Conservation (phyloP, 2,888 invertebrate genomes). For the Leptopterna dolabrata region DNA sequence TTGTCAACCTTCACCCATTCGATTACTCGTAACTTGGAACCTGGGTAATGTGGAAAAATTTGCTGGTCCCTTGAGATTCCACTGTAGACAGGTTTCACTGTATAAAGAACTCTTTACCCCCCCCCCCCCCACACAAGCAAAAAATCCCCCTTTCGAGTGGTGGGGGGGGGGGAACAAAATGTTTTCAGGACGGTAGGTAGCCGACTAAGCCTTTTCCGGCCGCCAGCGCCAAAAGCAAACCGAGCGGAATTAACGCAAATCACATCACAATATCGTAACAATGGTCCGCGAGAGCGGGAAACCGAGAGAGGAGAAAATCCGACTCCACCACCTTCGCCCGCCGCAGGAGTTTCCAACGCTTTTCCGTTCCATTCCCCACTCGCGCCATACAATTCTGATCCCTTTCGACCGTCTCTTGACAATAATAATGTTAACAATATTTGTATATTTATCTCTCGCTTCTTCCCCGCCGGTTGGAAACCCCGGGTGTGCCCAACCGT, state of each 20-base stretch:
- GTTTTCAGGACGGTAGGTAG: conserved; percentile 56
- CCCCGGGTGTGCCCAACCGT: background rate
- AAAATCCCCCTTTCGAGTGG: too few relatives aligned
- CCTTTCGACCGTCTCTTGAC: background rate
- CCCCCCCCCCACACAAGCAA: too few relatives aligned
- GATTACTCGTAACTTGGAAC: too few relatives aligned
- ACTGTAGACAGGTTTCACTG: too few relatives aligned
- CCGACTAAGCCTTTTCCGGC: conserved; percentile 50
- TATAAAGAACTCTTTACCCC: too few relatives aligned
- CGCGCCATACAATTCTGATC: background rate
- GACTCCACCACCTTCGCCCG: background rate
- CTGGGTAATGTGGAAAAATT: too few relatives aligned
- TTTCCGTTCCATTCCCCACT: conserved; percentile 13
- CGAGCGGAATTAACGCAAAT: conserved; percentile 58
- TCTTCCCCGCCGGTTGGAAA: background rate
- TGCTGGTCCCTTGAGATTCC: too few relatives aligned
- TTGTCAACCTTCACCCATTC: too few relatives aligned
- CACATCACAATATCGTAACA: conserved; percentile 60
- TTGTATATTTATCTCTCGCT: conserved; percentile 43
- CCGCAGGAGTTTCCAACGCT: conserved; percentile 8
- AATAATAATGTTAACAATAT: conserved; percentile 58
- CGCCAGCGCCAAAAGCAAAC: background rate
- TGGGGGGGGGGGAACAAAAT: conserved; percentile 11
- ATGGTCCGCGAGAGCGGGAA: conserved; percentile 26
- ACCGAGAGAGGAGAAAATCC: conserved; percentile 40